phyloP scores from a whole-genome alignment of 1,140 invertebrate species.

The Camponotus floridanus region DNA sequence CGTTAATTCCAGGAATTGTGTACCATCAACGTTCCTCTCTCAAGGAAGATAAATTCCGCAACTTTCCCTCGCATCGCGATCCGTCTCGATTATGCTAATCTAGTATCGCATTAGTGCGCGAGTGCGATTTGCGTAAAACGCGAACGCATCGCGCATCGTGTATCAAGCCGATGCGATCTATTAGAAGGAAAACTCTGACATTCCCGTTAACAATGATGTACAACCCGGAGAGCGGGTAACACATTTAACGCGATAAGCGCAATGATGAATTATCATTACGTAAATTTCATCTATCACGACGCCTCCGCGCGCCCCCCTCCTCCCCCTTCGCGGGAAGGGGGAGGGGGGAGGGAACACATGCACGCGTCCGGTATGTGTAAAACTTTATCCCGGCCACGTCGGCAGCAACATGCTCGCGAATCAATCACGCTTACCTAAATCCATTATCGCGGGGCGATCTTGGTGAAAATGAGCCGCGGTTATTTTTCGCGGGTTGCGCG shows the following conservation, averaged over 20 bases:
- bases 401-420: slow-evolving; percentile 37
- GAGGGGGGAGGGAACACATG: too few species aligned
- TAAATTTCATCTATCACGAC: slow-evolving; percentile 34
- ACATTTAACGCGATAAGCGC: slow-evolving; percentile 51
- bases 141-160: background rate
- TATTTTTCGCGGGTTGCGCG: background rate
- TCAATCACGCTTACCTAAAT: slow-evolving; percentile 35
- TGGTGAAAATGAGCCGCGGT: slow-evolving; percentile 3
- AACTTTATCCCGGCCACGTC: slow-evolving; percentile 21
- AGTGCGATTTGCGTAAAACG: too few species aligned
- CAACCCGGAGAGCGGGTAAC: background rate
- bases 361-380: slow-evolving; percentile 7
- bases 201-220: slow-evolving; percentile 52
- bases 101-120: slow-evolving; percentile 26
- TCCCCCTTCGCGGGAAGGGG: background rate
- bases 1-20: slow-evolving; percentile 24
- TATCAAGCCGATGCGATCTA: slow-evolving; percentile 42
- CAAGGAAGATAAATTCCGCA: slow-evolving; percentile 33
- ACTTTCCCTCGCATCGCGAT: background rate
- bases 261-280: slow-evolving; percentile 62
- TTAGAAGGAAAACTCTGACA: slow-evolving; percentile 44
- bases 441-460: slow-evolving; percentile 35
- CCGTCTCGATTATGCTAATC: slow-evolving; percentile 57
- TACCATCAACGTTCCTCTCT: background rate
- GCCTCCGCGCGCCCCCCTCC: too few species aligned